These are phyloP conservation scores for Notolabrus celidotus DNA, from an alignment of 2,797 vertebrate genomes.

Conservation along the genomic window DNA sequence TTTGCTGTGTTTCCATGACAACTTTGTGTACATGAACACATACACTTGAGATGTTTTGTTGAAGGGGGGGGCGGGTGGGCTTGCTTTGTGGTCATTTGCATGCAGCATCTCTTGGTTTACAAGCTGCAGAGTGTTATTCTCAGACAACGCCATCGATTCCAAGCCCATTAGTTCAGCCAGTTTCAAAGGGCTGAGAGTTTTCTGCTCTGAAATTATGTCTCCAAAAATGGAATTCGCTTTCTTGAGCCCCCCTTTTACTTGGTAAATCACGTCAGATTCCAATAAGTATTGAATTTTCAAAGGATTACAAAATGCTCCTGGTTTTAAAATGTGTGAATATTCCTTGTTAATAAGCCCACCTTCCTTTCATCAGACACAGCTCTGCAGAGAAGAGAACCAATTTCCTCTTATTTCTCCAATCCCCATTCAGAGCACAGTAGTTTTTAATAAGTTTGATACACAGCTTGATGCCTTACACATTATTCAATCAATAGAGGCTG, in stretches of 20 bases:
- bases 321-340: background rate
- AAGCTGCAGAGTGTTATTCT: constrained; percentile 9
- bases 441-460: constrained; percentile 27
- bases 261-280: background rate
- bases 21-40: constrained; percentile 8
- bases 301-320: background rate
- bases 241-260: background rate
- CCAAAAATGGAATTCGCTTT: constrained; percentile 9
- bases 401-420: constrained; percentile 9
- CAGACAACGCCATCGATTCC: constrained; percentile 35
- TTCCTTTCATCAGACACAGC: background rate
- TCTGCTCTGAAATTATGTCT: background rate
- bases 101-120: background rate
- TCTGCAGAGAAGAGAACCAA: background rate
- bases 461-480: constrained; percentile 26
- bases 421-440: constrained; percentile 12
- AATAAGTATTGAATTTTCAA: constrained; percentile 4
- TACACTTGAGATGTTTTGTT: constrained; percentile 4
- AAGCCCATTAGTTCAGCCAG: background rate
- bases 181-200: constrained; percentile 14
- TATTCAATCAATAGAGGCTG: constrained; percentile 29
- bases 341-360: constrained; percentile 2
- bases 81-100: constrained; percentile 31
- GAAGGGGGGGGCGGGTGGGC: background rate
- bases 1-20: constrained; percentile 47